A percentile compares a stretch with the other conserved stretches of the same genome.
Evolutionary conservation across 2,113 vertebrate genomes (phyloP).

Genomic region (Oxygymnocypris stewartii): DNA sequence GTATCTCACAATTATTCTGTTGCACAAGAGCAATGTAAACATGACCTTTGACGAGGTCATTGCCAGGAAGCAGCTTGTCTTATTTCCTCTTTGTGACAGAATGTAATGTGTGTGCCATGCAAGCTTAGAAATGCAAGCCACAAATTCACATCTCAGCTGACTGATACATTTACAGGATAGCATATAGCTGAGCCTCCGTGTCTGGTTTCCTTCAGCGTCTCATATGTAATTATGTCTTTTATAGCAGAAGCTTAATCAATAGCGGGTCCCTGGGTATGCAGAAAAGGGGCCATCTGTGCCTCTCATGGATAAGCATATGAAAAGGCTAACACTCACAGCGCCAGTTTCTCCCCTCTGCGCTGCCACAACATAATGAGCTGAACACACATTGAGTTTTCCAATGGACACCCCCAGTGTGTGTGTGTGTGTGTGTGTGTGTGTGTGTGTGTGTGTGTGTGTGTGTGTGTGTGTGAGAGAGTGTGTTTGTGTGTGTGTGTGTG

Average conservation of each 20-base stretch:
- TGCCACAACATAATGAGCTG: slow-evolving; percentile 15
- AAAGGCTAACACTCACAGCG: slow-evolving; percentile 31
- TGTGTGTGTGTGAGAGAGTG: neutral
- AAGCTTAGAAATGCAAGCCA: neutral
- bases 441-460: neutral
- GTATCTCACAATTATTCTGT: neutral
- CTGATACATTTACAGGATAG: neutral
- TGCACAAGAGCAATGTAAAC: slow-evolving; percentile 6
- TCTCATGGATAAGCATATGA: slow-evolving; percentile 47
- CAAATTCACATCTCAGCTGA: neutral
- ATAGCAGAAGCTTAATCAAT: slow-evolving; percentile 25
- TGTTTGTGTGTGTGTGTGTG: too few species aligned
- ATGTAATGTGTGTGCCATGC: neutral
- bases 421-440: neutral
- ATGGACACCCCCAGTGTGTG: neutral
- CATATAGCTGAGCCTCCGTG: neutral
- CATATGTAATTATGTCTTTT: slow-evolving; percentile 29
- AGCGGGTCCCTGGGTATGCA: slow-evolving; percentile 21
- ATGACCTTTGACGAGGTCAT: slow-evolving; percentile 41
- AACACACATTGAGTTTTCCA: slow-evolving; percentile 27
- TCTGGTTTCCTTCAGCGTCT: slow-evolving; percentile 11
- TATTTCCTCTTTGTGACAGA: slow-evolving; percentile 37
- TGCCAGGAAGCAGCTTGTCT: slow-evolving; percentile 24
- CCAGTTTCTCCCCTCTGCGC: slow-evolving; percentile 13
- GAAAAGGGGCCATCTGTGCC: slow-evolving; percentile 44